Base-by-base conservation (phyloP, 2,113 vertebrate species). In the Hemichromis elongatus region DNA sequence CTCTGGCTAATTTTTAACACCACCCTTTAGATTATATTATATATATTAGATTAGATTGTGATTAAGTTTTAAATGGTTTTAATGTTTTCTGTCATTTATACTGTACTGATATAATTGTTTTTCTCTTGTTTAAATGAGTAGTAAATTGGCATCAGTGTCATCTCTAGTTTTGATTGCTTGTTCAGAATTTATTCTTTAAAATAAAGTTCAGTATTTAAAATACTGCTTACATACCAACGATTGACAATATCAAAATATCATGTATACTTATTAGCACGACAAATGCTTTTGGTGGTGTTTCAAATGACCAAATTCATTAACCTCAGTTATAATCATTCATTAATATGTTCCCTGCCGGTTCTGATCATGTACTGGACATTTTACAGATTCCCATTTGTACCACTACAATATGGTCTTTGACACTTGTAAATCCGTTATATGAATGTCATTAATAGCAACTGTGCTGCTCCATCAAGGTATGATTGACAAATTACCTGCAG, bases 401-500 rank as follows among this genome's bases (percentile, higher is more conserved):
- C 75, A 40, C 47, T 16, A 52, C 61, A 70, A 24, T 24, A 81
- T 57, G 66, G 45, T 84, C 79, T 77, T 33, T 85, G 79, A 84
- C 70, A 80, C 80, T 79, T 75, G 42, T 78, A 88, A 88, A 92
- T 84, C 56, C 75, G 81, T 82, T 75, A 90, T 75, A 81, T 83
- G 45, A 92, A 92, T 52, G 70, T 80, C 84, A 88, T 91, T 87
- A 89, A 86, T 14, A 77, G 77, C 77, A 61, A 83, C 56, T 68
- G 83, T 68, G 59, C 40, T 21, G 4, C 81, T 59, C 84, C 55
- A 79, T 77, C 84, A 83, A 35, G 52, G 45, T 56, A 59, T 83
- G 90, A 90, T 83, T 92, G 92, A 94, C 88, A 95, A 95, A 94
- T 94, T 73, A 92, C 90, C 86, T 6, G 68, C 90, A 86, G 82